These are phyloP conservation scores for Chirona hameri DNA, from an alignment of 2,888 invertebrate species.

Conservation along the genomic window DNA sequence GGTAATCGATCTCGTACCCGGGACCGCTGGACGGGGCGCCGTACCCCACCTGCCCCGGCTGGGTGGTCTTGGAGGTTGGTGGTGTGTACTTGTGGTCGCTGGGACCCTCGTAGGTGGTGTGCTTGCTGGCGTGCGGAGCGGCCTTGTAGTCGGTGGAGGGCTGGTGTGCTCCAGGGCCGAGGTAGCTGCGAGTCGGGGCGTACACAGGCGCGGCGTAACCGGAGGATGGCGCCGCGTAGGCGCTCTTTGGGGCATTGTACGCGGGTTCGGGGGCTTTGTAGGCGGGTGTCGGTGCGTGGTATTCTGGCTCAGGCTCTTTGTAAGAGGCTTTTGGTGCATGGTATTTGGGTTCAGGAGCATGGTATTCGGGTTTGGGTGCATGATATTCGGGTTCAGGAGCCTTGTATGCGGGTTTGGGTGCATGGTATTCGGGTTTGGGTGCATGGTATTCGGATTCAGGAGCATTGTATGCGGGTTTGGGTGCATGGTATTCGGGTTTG, in stretches of 20 bases:
- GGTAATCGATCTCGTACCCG: conserved; percentile 12
- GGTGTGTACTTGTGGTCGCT: conserved; percentile 4
- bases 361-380: conserved; percentile 33
- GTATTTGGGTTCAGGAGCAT: conserved; percentile 33
- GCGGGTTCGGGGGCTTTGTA: not conserved
- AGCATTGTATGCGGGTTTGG: conserved; percentile 28
- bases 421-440: conserved; percentile 33
- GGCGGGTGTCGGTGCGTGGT: conserved; percentile 2
- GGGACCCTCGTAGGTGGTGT: conserved; percentile 1
- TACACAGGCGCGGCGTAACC: not conserved
- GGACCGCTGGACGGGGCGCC: not conserved
- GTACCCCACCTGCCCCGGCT: not conserved
- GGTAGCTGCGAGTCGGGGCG: conserved; percentile 1
- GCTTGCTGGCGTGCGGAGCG: not conserved
- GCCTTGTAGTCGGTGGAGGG: not conserved
- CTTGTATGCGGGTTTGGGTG: conserved; percentile 33
- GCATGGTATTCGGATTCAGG: conserved; percentile 14
- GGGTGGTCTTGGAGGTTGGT: not conserved
- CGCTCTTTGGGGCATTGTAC: not conserved
- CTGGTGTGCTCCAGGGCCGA: not conserved
- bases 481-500: conserved; percentile 30
- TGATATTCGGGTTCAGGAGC: conserved; percentile 13
- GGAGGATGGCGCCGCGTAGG: not conserved
- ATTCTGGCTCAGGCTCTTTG: conserved; percentile 9
- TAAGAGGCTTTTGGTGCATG: not conserved